Evolutionary conservation across 2,113 vertebrate species (phyloP).

Genomic region (Psophia crepitans): DNA sequence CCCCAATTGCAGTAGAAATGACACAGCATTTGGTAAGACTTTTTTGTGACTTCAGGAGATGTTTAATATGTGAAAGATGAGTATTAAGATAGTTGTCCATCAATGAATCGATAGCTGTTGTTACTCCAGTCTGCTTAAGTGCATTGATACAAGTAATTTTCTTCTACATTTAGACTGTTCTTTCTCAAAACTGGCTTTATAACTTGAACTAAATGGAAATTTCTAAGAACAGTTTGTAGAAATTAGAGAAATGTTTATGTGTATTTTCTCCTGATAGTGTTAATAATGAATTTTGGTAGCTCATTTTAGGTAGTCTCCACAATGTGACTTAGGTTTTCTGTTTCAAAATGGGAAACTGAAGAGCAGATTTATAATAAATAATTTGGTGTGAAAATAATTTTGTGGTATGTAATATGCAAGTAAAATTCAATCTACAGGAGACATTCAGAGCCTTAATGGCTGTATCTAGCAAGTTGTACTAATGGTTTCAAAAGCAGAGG

Average conservation of each 20-base stretch:
- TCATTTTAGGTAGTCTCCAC: background rate
- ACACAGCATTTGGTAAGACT: slow-evolving; percentile 94
- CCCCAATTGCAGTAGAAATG: slow-evolving; percentile 98
- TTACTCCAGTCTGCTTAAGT: background rate
- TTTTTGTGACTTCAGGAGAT: background rate
- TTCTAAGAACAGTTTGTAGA: background rate
- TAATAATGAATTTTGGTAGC: background rate
- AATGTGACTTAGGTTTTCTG: background rate
- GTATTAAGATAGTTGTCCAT: background rate
- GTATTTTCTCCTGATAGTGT: background rate
- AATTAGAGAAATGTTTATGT: background rate
- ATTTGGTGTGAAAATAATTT: background rate
- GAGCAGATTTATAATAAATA: background rate
- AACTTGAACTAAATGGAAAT: background rate
- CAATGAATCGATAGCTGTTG: background rate
- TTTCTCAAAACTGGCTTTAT: background rate
- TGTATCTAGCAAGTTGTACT: background rate
- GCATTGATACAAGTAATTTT: background rate
- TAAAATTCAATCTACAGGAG: background rate
- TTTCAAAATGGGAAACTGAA: background rate
- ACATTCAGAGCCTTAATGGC: background rate
- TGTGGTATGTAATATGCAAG: background rate
- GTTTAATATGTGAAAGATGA: background rate
- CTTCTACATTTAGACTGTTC: background rate
- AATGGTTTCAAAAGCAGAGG: background rate